phyloP scores from a whole-genome alignment of 1,140 invertebrate species.

The Ctenoplectra terminalis region DNA sequence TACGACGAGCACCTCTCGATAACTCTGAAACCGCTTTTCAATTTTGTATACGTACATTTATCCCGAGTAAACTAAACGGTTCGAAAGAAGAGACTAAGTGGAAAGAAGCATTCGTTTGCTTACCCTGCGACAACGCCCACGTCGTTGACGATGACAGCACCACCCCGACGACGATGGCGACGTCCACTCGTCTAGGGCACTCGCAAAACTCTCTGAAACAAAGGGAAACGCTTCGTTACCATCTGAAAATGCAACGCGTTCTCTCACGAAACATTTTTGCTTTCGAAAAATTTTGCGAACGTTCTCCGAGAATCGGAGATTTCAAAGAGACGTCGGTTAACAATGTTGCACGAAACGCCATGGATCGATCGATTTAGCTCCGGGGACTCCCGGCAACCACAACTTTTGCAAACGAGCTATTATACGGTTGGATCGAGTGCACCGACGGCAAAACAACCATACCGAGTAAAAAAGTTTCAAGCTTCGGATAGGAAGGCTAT shows the following conservation, averaged over 20 bases:
- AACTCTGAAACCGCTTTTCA: not conserved
- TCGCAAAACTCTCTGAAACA: constrained; percentile 46
- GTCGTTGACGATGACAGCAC: constrained; percentile 2
- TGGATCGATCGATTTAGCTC: too few species aligned
- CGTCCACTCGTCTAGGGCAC: constrained; percentile 3
- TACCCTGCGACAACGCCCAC: constrained; percentile 19
- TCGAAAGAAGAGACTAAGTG: too few species aligned
- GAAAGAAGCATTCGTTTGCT: not conserved
- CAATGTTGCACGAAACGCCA: too few species aligned
- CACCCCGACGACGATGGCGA: not conserved
- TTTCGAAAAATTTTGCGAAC: not conserved
- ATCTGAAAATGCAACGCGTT: not conserved
- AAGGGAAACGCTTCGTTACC: not conserved
- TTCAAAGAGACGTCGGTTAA: too few species aligned
- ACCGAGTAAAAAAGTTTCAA: too few species aligned
- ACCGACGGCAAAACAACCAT: too few species aligned
- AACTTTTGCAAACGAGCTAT: too few species aligned
- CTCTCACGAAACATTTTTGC: not conserved
- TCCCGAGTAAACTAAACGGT: not conserved
- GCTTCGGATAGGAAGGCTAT: too few species aligned
- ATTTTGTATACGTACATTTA: not conserved
- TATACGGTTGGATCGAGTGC: too few species aligned
- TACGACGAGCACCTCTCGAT: not conserved
- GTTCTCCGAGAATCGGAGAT: not conserved
- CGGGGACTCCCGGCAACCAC: too few species aligned